Evolutionary conservation across 2,113 vertebrate species (phyloP).

Genomic region (Aix galericulata): DNA sequence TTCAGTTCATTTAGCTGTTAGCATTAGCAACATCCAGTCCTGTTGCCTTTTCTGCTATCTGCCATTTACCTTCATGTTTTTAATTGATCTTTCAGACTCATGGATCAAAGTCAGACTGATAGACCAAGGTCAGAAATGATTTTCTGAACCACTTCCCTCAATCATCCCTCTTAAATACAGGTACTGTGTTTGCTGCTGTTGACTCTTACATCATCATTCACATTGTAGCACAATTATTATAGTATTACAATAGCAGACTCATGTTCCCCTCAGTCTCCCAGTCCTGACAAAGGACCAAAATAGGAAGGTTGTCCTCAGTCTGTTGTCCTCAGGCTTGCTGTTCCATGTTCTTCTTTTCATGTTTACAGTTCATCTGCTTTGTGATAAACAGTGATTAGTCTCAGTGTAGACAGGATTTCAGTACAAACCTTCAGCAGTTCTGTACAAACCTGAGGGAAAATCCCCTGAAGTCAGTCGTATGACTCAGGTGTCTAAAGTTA

Average conservation of each 20-base stretch:
- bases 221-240: rapidly evolving
- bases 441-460: neutral
- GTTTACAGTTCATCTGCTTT: neutral
- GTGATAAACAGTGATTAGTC: rapidly evolving
- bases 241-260: neutral
- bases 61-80: neutral
- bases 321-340: rapidly evolving
- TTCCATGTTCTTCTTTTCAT: neutral
- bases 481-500: neutral
- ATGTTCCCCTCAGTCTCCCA: rapidly evolving
- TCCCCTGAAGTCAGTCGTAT: neutral
- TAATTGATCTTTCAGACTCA: neutral
- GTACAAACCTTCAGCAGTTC: neutral
- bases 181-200: neutral
- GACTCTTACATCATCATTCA: neutral
- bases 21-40: too few relatives aligned
- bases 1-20: neutral
- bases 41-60: neutral
- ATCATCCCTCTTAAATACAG: neutral
- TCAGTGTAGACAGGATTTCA: rapidly evolving
- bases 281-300: neutral
- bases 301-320: rapidly evolving
- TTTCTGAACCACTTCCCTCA: neutral
- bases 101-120: neutral
- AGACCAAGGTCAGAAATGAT: neutral